Evolutionary conservation across 2,113 vertebrate genomes (phyloP).

Genomic region (Cricetomys ansorgei): DNA sequence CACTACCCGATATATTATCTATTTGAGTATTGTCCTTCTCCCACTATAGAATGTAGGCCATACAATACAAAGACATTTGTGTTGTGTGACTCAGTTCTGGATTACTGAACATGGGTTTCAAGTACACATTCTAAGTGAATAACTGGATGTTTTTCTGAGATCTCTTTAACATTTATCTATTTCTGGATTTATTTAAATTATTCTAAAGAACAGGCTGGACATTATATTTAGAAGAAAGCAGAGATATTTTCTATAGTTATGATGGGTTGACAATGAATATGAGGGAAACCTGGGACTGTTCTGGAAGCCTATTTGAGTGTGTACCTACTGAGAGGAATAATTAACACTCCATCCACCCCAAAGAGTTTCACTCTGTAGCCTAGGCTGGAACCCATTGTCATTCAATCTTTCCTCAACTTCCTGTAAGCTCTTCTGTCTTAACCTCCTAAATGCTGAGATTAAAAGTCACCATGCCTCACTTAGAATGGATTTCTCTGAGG

Average conservation of each 20-base stretch:
- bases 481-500: neutral
- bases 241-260: neutral
- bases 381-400: neutral
- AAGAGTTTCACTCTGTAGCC: neutral
- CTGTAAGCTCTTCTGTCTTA: neutral
- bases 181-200: conserved; percentile 5
- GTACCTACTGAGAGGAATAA: neutral
- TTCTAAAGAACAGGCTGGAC: conserved; percentile 28
- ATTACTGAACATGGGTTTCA: neutral
- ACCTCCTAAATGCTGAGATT: neutral
- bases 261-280: neutral
- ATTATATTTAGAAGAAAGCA: neutral
- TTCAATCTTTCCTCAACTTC: neutral
- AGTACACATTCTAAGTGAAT: conserved; percentile 11
- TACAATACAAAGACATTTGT: neutral
- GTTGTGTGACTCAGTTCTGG: neutral
- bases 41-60: neutral
- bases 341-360: neutral
- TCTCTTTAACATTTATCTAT: neutral
- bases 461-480: neutral
- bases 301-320: neutral
- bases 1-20: neutral
- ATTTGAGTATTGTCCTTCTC: neutral
- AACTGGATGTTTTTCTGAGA: neutral
- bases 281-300: neutral